A percentile compares a stretch with the other conserved stretches of the same genome.
These are phyloP conservation scores for Trichopoda pennipes DNA, from an alignment of 2,888 invertebrate genomes.

Conservation along the genomic window DNA sequence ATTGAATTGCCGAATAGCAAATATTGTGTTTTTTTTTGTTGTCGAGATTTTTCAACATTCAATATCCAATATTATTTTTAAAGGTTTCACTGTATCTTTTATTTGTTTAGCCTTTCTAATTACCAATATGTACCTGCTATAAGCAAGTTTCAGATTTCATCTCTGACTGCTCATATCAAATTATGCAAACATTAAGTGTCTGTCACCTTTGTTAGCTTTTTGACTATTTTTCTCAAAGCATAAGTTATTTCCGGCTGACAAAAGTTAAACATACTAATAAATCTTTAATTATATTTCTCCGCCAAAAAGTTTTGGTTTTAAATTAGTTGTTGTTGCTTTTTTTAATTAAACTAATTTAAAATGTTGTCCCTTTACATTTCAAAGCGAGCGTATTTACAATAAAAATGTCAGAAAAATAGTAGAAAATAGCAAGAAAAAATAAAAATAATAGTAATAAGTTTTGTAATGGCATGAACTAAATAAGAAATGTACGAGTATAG, in stretches of 20 bases:
- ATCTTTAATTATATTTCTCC: no score
- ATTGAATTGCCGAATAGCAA: conserved; percentile 33
- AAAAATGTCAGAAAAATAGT: conserved; percentile 25
- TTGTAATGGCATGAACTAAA: conserved; percentile 7
- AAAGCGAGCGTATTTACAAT: conserved; percentile 6
- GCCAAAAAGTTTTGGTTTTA: no score
- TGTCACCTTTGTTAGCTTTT: conserved; percentile 11
- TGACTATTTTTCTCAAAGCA: conserved; percentile 16
- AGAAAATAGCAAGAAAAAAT: conserved; percentile 8
- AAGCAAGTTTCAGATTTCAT: conserved; percentile 20
- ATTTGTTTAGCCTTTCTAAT: conserved; percentile 48
- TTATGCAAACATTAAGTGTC: conserved; percentile 17
- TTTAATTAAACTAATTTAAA: background rate
- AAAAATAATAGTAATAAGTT: conserved; percentile 7
- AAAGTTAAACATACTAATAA: conserved; percentile 5
- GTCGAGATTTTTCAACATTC: background rate
- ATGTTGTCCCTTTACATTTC: conserved; percentile 12
- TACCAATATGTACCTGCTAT: background rate
- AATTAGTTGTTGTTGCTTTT: no score
- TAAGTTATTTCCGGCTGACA: conserved; percentile 40
- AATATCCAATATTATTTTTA: conserved; percentile 5
- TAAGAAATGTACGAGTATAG: no score
- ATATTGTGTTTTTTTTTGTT: background rate
- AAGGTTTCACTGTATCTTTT: conserved; percentile 23
- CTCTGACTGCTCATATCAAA: conserved; percentile 12